phyloP scores from a whole-genome alignment of 2,113 vertebrate species.

The Puma concolor region DNA sequence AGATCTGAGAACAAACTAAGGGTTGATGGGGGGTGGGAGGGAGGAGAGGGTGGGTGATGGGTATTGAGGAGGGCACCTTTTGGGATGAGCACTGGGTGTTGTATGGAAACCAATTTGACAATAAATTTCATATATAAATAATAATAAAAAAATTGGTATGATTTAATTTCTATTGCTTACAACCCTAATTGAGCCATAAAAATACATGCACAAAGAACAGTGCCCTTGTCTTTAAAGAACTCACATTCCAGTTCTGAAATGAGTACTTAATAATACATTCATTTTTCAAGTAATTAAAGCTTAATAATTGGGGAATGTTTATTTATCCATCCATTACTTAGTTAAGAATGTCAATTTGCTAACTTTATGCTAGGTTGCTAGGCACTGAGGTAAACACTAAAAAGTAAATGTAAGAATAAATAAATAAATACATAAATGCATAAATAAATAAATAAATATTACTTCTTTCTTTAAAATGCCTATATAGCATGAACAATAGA shows the following conservation, averaged over 20 bases:
- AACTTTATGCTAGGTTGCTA: neutral
- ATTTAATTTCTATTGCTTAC: neutral
- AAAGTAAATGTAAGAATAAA: neutral
- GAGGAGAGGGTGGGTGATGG: too few relatives aligned
- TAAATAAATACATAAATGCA: too few relatives aligned
- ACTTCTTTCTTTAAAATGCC: neutral
- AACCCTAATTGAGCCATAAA: neutral
- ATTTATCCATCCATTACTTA: neutral
- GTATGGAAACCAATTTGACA: too few relatives aligned
- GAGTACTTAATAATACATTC: neutral
- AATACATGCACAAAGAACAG: neutral
- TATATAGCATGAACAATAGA: neutral
- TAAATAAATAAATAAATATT: neutral
- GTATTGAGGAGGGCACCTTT: too few relatives aligned
- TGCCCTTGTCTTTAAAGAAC: neutral
- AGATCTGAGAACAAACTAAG: too few relatives aligned
- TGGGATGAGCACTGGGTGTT: too few relatives aligned
- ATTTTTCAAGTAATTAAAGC: neutral
- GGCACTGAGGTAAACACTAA: neutral
- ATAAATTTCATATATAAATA: too few relatives aligned
- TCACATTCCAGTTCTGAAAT: neutral
- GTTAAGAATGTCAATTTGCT: neutral
- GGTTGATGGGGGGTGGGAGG: too few relatives aligned
- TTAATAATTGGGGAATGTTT: neutral
- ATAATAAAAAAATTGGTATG: neutral